Base-by-base conservation (phyloP, 2,888 invertebrate species). In the Oasisia sp. region DNA sequence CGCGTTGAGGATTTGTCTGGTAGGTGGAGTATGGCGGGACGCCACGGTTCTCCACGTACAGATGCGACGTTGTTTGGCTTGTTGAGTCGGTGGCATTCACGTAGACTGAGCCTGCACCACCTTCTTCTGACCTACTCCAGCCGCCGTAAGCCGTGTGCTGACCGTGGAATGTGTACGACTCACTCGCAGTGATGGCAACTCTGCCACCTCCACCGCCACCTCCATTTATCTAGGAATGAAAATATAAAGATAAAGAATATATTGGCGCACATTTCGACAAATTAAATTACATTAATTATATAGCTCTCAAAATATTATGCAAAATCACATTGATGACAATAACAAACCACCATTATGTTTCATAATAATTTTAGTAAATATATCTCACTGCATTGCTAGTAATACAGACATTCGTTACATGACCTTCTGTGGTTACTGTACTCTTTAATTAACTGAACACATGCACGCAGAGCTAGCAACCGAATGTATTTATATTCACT, bases 31-130 rank as follows among this genome's bases (percentile, higher is more conserved):
- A 91, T 0, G 95, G 95, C 38, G 91, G 92, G 91, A 94, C 92
- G 19, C 94, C 94, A 19, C 92, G 91, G 93, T 95, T 95, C 93
- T 95, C 94, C 32, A 95, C 92, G 38, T 92, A 93, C 45, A 95
- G 92, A 32, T 74, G 12, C 19, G 74, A 74, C 7, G 74, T 19
- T 74, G 74, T 27, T 7, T n/a, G 74, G n/a, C 27, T 74, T 11
- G 93, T 92, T 91, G 94, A 93, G 32, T 8, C 91, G 14, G 19
- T 91, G 45, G 93, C 92, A 32, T 91, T 58, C 90, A 94, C 93
- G 93, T 93, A 95, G 19, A 93, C 94, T 19, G 95, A 95, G 32
- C 95, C 95, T 7, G 95, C 94, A n/a, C 94, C 95, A 90, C 95
- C 95, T 91, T 92, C 92, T 91, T 95, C 95, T 19, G 91, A 91